Evolutionary conservation across 2,888 invertebrate species (phyloP).

Genomic region (Pachymerium ferrugineum): DNA sequence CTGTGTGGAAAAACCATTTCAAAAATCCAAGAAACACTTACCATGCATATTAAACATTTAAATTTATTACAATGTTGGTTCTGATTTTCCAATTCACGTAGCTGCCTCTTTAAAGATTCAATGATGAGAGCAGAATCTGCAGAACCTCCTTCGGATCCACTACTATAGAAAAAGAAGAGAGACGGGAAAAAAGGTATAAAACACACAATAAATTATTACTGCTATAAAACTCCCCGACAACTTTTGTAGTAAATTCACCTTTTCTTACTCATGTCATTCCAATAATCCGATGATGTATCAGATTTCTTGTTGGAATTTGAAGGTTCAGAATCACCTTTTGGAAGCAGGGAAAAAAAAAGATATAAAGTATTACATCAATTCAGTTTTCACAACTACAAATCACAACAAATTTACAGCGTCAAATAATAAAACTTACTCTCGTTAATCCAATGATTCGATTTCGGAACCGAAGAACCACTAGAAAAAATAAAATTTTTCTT

Average conservation of each 20-base stretch:
- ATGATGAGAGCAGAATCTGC: constrained; percentile 48
- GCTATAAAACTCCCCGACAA: constrained; percentile 27
- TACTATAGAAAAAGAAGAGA: not conserved
- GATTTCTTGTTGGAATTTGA: constrained; percentile 16
- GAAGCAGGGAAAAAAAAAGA: constrained; percentile 1
- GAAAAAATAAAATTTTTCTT: not conserved
- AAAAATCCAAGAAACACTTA: constrained; percentile 46
- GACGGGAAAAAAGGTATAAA: not conserved
- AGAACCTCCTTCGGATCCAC: constrained; percentile 19
- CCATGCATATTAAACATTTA: constrained; percentile 85
- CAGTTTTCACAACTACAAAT: no score
- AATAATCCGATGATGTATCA: constrained; percentile 22
- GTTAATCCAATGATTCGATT: constrained; percentile 27
- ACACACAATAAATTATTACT: constrained; percentile 6
- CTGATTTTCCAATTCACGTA: constrained; percentile 66
- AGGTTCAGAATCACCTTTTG: constrained; percentile 11
- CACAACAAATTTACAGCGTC: not conserved
- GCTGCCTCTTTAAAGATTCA: constrained; percentile 68
- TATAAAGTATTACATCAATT: not conserved
- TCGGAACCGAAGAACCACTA: not conserved
- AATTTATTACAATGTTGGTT: constrained; percentile 57
- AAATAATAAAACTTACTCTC: not conserved
- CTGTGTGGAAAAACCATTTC: not conserved
- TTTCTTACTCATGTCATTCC: constrained; percentile 17
- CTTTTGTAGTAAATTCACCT: constrained; percentile 2